Conservation (phyloP, 2,113 vertebrate genomes). For the Pogona vitticeps region DNA sequence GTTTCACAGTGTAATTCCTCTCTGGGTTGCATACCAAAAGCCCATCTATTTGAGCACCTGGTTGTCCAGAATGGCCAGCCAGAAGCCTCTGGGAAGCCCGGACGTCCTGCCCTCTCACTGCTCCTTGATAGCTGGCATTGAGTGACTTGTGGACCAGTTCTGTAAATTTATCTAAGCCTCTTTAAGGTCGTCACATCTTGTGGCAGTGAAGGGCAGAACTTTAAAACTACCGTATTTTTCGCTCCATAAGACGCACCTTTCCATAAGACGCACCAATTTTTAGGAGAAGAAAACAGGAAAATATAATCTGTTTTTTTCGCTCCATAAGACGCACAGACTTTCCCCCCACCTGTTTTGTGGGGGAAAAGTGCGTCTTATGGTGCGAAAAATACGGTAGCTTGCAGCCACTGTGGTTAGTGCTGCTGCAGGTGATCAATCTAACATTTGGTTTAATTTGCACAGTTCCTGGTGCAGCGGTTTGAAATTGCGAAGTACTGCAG, state of each 20-base stretch:
- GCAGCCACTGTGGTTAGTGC: background rate
- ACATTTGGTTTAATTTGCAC: background rate
- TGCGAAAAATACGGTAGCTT: too few relatives aligned
- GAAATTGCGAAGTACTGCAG: conserved; percentile 98
- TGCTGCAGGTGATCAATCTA: background rate
- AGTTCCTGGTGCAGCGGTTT: conserved; percentile 96
- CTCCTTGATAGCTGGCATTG: background rate
- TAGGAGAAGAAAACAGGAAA: too few relatives aligned
- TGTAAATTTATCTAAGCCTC: too few relatives aligned
- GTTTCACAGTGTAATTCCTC: background rate
- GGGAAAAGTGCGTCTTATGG: too few relatives aligned
- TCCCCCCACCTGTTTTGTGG: too few relatives aligned
- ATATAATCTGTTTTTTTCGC: too few relatives aligned
- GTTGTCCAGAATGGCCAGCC: background rate
- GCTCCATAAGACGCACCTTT: too few relatives aligned
- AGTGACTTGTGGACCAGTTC: background rate
- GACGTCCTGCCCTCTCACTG: background rate
- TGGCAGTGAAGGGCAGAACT: background rate
- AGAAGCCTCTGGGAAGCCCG: background rate
- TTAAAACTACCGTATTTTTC: too few relatives aligned
- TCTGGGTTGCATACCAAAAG: background rate
- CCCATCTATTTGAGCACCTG: background rate
- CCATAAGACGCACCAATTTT: too few relatives aligned
- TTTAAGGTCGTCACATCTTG: background rate
- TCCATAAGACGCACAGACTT: too few relatives aligned